These are phyloP conservation scores for Scaptomyza pallida DNA, from an alignment of 1,140 invertebrate species.

Conservation along the genomic window DNA sequence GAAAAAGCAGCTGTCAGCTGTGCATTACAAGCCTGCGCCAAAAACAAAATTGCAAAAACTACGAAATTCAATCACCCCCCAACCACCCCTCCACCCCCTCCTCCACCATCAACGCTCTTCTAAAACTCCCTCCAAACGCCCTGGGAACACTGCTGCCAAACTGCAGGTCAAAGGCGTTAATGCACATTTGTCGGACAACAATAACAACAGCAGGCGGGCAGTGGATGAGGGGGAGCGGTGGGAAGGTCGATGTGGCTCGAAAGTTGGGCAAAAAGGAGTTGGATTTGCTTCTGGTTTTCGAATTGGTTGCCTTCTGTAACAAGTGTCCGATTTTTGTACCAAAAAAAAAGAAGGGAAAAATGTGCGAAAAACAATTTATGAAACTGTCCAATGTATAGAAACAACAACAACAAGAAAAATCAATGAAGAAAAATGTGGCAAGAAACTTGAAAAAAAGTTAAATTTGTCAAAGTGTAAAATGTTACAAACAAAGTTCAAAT, in stretches of 20 bases:
- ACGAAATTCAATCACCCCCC: slow-evolving; percentile 62
- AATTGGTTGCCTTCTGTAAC: slow-evolving; percentile 61
- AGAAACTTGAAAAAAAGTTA: slow-evolving; percentile 4
- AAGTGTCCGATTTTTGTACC: slow-evolving; percentile 57
- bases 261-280: background rate
- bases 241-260: background rate
- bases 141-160: slow-evolving; percentile 14
- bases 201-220: slow-evolving; percentile 6
- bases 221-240: background rate
- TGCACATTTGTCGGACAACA: slow-evolving; percentile 70
- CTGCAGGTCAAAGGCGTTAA: slow-evolving; percentile 81
- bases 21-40: slow-evolving; percentile 71
- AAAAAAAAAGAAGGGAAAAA: slow-evolving; percentile 31
- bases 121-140: background rate
- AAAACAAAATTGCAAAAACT: slow-evolving; percentile 66
- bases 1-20: slow-evolving; percentile 82
- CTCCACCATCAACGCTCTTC: too few species aligned
- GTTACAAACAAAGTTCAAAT: too few species aligned
- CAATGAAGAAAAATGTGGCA: slow-evolving; percentile 76
- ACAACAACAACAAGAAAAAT: slow-evolving; percentile 43
- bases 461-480: too few species aligned
- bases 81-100: background rate
- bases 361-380: slow-evolving; percentile 68
- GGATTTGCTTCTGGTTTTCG: slow-evolving; percentile 20
- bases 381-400: slow-evolving; percentile 43